Evolutionary conservation across 2,113 vertebrate species (phyloP), one percentile per base, ranked within the genome.

Genomic region (Stigmatopora nigra): DNA sequence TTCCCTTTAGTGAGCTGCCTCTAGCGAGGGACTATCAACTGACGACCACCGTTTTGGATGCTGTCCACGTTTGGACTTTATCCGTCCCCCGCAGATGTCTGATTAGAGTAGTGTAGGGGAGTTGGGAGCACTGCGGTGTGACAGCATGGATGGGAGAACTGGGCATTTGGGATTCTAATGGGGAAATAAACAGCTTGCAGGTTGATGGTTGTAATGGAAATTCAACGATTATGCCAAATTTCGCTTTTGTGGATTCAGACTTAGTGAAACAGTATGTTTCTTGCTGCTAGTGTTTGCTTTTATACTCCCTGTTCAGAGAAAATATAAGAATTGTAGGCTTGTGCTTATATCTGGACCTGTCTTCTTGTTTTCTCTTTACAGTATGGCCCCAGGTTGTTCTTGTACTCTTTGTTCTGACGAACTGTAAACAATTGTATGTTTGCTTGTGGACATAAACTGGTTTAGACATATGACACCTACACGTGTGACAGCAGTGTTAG

Each of bases 81-180:
- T 88, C 86, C 81, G 74, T 83, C 85, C 82, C 53, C 84, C 76
- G 81, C 88, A 90, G 87, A 89, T 86, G 89, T 84, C 81, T 38
- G 84, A 88, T 88, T 88, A 86, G 74, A 84, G 84, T 78, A 82
- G 82, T 88, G 87, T 82, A 82, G 78, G 82, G 85, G 88, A 78
- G 83, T 82, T 67, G 70, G 85, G 72, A 71, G 76, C 75, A 74
- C 83, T 47, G 53, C 41, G 7, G 63, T 19, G 3, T 85, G 84
- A 81, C 84, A 83, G 36, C 65, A 63, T 70, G 69, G 67, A 78
- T 78, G 38, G 68, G 61, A 74, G 51, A 53, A 53, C 19, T 53
- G 51, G 19, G 51, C 19, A 53, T 53, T 19, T 53, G 51, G 6
- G 51, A 19, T 11, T 9, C 10, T 22, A 5, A 56, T 15, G 22